phyloP scores from a whole-genome alignment of 2,797 vertebrate species.

The Lemur catta region DNA sequence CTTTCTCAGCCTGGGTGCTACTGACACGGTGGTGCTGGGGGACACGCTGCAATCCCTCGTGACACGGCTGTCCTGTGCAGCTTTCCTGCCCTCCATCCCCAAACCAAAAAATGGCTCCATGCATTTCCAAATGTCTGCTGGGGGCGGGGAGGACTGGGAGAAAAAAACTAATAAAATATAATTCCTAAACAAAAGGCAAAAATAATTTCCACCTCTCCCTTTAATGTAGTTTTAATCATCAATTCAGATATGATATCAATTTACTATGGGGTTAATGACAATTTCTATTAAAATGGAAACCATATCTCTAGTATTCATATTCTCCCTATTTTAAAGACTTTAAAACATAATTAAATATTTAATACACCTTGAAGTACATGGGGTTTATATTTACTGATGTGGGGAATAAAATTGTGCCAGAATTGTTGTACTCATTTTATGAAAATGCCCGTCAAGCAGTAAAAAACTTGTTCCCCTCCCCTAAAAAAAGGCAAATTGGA shows the following conservation, averaged over 20 bases:
- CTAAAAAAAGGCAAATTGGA: not conserved
- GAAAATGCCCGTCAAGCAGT: not conserved
- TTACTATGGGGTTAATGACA: not conserved
- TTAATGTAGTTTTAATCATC: not conserved
- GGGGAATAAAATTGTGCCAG: not conserved
- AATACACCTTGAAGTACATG: not conserved
- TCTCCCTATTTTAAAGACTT: not conserved
- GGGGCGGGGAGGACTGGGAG: too few relatives aligned
- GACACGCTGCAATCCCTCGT: rapidly evolving
- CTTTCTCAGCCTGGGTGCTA: rapidly evolving
- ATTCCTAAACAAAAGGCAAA: not conserved
- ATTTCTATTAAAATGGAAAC: not conserved
- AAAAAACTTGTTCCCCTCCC: not conserved
- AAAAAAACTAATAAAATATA: not conserved
- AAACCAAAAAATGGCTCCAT: rapidly evolving
- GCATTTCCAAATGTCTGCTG: not conserved
- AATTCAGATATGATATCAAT: not conserved
- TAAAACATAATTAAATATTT: not conserved
- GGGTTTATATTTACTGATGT: not conserved
- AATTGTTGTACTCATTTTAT: not conserved
- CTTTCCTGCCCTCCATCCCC: too few relatives aligned
- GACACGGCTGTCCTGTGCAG: rapidly evolving
- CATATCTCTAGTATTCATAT: not conserved
- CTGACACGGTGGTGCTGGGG: not conserved
- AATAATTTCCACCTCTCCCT: not conserved